Conservation (phyloP, 53 echinoderm and acorn worm genomes). For the Hippasteria phrygiana region DNA sequence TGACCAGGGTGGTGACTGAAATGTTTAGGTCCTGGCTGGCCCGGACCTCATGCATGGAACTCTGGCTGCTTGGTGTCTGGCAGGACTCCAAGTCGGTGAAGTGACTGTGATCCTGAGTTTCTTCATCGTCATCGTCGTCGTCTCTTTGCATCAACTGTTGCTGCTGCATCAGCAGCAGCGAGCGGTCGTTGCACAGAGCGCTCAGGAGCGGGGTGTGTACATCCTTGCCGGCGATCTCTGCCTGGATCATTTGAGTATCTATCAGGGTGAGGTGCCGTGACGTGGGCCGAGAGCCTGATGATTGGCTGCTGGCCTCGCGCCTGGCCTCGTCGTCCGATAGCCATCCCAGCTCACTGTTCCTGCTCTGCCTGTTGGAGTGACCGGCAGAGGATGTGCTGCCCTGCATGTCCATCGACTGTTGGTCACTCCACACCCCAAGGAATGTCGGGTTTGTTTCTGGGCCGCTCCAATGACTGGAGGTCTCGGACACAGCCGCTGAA, state of each 20-base stretch:
- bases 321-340: conserved; percentile 81
- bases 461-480: conserved; percentile 72
- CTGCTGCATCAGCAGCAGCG: conserved; percentile 91
- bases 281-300: conserved; percentile 40
- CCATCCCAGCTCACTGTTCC: conserved; percentile 88
- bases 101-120: conserved; percentile 70
- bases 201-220: conserved; percentile 91
- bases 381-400: conserved; percentile 31
- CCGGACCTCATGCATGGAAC: conserved; percentile 75
- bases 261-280: conserved; percentile 62
- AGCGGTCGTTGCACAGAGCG: conserved; percentile 93
- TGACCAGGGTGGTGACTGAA: conserved; percentile 89
- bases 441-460: conserved; percentile 57
- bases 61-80: conserved; percentile 84
- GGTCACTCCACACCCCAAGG: conserved; percentile 37
- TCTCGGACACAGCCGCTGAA: conserved; percentile 86
- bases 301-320: conserved; percentile 50
- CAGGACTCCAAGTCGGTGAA: conserved; percentile 67
- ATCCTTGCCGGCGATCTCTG: conserved; percentile 91
- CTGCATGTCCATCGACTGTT: conserved; percentile 26
- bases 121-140: conserved; percentile 66
- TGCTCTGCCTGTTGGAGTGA: conserved; percentile 55
- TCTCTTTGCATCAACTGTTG: conserved; percentile 59
- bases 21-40: conserved; percentile 87
- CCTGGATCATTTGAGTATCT: conserved; percentile 86